Evolutionary conservation across 1,140 invertebrate genomes (phyloP).

Genomic region (Lucilia sericata): DNA sequence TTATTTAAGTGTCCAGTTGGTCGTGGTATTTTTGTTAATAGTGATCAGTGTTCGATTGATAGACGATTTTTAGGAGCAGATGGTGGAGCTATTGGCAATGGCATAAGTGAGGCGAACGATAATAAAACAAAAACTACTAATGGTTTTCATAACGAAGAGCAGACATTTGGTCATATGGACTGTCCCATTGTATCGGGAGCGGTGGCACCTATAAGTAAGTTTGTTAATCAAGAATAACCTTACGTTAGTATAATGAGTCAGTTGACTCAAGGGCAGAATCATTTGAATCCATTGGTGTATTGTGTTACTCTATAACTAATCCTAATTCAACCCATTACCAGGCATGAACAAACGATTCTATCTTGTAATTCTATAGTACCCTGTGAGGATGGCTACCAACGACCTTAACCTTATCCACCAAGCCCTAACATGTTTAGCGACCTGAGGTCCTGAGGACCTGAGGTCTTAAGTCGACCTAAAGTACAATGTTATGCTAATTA

Average conservation of each 20-base stretch:
- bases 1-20: conserved; percentile 57
- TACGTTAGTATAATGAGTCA: background rate
- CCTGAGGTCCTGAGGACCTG: too few species aligned
- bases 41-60: conserved; percentile 82
- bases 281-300: too few species aligned
- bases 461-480: too few species aligned
- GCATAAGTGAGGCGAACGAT: conserved; percentile 45
- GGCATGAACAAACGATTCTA: too few species aligned
- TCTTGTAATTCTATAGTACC: too few species aligned
- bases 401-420: too few species aligned
- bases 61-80: conserved; percentile 78
- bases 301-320: too few species aligned
- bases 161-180: conserved; percentile 71
- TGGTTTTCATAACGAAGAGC: conserved; percentile 48
- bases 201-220: conserved; percentile 79
- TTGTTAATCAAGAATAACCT: background rate
- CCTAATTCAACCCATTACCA: too few species aligned
- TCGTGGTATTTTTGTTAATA: conserved; percentile 82
- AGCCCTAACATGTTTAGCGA: too few species aligned
- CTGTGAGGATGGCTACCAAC: too few species aligned
- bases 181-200: conserved; percentile 84
- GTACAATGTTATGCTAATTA: too few species aligned
- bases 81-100: conserved; percentile 46
- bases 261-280: too few species aligned
- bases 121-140: conserved; percentile 24